A percentile compares a stretch with the other conserved stretches of the same genome.
phyloP scores from a whole-genome alignment of 1,140 invertebrate genomes.

The Lepidurus packardi region DNA sequence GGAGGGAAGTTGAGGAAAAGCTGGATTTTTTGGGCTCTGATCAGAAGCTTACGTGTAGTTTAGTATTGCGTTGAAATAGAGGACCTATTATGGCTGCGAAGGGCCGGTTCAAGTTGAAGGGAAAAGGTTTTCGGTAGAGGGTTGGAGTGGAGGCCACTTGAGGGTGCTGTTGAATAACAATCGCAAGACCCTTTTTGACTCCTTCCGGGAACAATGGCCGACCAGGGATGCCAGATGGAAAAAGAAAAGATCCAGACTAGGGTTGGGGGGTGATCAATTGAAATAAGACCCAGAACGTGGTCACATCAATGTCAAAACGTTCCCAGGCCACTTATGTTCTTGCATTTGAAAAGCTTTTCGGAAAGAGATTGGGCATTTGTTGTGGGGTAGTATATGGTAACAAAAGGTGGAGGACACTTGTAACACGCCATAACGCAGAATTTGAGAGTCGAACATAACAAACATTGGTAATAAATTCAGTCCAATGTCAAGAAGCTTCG shows the following conservation, averaged over 20 bases:
- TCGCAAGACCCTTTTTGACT: slow-evolving; percentile 8
- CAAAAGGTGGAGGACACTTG: neutral
- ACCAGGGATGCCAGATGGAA: slow-evolving; percentile 9
- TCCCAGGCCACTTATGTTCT: neutral
- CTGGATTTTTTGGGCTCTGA: neutral
- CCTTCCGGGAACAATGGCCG: neutral
- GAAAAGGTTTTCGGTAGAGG: neutral
- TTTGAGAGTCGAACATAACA: neutral
- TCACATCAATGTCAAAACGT: slow-evolving; percentile 9
- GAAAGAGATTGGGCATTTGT: neutral
- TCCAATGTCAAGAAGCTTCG: neutral
- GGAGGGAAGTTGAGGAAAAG: neutral
- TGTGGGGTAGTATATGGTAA: neutral
- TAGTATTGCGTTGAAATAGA: neutral
- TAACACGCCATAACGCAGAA: neutral
- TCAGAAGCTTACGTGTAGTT: neutral
- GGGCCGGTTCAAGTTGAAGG: neutral
- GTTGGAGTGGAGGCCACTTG: slow-evolving; percentile 5
- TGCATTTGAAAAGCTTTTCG: neutral
- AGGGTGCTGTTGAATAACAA: slow-evolving; percentile 15
- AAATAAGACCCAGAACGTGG: neutral
- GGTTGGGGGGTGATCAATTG: neutral
- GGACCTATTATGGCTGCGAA: slow-evolving; percentile 7
- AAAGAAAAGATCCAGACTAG: neutral
- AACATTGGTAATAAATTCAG: slow-evolving; percentile 12